A percentile compares a stretch with the other conserved stretches of the same genome.
Evolutionary conservation across 2,888 invertebrate genomes (phyloP).

Genomic region (Phorcus lineatus): DNA sequence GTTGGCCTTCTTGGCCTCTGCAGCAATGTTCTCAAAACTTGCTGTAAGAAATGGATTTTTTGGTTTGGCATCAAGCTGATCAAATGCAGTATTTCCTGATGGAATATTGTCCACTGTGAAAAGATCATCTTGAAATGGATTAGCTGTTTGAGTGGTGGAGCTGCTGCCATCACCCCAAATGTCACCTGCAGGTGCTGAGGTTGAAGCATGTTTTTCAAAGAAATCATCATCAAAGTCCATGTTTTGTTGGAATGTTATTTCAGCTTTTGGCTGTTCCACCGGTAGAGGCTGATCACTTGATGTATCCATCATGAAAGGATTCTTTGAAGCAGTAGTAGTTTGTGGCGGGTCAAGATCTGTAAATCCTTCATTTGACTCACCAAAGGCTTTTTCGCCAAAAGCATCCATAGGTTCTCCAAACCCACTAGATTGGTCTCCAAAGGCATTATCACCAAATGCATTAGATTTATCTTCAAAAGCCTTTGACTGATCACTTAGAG

Average conservation of each 20-base stretch:
- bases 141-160: constrained; percentile 33
- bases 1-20: constrained; percentile 27
- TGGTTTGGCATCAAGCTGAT: constrained; percentile 30
- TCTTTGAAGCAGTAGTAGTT: constrained; percentile 1
- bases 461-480: neutral
- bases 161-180: constrained; percentile 33
- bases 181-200: constrained; percentile 9
- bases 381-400: neutral
- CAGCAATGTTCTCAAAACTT: constrained; percentile 49
- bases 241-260: constrained; percentile 25
- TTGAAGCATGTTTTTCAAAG: constrained; percentile 13
- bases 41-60: constrained; percentile 50
- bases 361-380: constrained; percentile 1
- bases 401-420: neutral
- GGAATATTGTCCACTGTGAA: constrained; percentile 56
- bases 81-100: constrained; percentile 17
- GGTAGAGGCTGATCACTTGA: constrained; percentile 28
- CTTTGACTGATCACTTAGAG: neutral
- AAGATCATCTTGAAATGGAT: constrained; percentile 68
- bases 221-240: constrained; percentile 30
- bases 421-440: neutral
- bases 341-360: neutral
- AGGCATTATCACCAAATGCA: neutral
- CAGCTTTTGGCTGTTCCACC: constrained; percentile 34
- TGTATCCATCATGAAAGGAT: neutral